Base-by-base conservation (phyloP, 2,113 vertebrate genomes). In the Anser cygnoides region DNA sequence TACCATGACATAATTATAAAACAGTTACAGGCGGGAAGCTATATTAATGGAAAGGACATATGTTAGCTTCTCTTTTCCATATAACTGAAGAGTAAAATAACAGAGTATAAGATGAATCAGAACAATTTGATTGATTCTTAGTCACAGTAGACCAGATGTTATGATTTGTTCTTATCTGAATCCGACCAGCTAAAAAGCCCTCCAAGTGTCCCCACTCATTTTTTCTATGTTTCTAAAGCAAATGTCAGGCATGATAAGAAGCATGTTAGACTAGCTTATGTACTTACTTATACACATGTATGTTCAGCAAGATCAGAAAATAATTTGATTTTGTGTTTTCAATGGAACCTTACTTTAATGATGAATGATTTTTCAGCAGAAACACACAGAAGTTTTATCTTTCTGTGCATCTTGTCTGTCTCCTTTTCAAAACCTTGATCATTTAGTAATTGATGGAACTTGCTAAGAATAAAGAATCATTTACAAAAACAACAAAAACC, bases 81-180 rank as follows among this genome's bases (percentile, higher is more conserved):
- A 52, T 57, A 95, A 94, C 37, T 57, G 57, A 57, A 66, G 97
- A 96, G 80, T 93, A 79, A 93, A 95, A 94, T 80, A 83, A 96
- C 89, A 67, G 73, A 83, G 54, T 26, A 31, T n/a, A 89, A 87
- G 76, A 89, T 83, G 89, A 95, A 84, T 96, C 37, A 15, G 81
- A 95, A 74, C 33, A 5, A 62, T 89, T 46, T 91, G 80, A 96
- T 63, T 95, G 93, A 96, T 66, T 91, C 78, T 95, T 91, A 96
- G 94, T 95, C 96, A 95, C 92, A 88, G 86, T 50, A 78, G 59
- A 86, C 39, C 92, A 96, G 94, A 93, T 96, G 95, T 90, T 97
- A 84, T 39, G 84, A 97, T 90, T 84, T 93, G 85, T 73, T 92
- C 96, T 82, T 75, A 95, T 97, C 87, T 92, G 88, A 97, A 79